A percentile compares a stretch with the other conserved stretches of the same genome.
These are phyloP conservation scores for Steromphala cineraria DNA, from an alignment of 2,888 invertebrate species.

Conservation along the genomic window DNA sequence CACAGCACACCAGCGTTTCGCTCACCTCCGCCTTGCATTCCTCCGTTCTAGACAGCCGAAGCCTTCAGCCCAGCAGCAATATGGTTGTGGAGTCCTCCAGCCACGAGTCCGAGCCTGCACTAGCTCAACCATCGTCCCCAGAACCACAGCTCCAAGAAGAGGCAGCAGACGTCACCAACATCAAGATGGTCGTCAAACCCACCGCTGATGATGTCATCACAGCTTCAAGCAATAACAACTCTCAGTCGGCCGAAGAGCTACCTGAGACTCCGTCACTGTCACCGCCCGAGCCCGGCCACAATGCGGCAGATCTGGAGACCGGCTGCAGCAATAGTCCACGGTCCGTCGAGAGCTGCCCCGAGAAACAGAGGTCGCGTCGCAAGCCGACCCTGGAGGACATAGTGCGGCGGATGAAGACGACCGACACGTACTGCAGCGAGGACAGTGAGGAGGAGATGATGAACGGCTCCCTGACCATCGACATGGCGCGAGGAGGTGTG, in stretches of 20 bases:
- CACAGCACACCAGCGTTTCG: conserved; percentile 10
- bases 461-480: conserved; percentile 35
- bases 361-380: conserved; percentile 51
- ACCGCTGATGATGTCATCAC: conserved; percentile 11
- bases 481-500: conserved; percentile 36
- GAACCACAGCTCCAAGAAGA: conserved; percentile 24
- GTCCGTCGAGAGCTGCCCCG: conserved; percentile 27
- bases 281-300: conserved; percentile 21
- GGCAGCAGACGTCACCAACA: conserved; percentile 24
- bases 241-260: not conserved
- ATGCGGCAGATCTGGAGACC: conserved; percentile 19
- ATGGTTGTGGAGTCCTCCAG: conserved; percentile 27
- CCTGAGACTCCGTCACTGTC: not conserved
- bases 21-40: not conserved
- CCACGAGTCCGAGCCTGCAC: conserved; percentile 26
- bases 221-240: not conserved
- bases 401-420: conserved; percentile 59
- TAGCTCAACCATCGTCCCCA: conserved; percentile 31
- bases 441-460: conserved; percentile 50
- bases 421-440: conserved; percentile 56
- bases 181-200: not conserved
- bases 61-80: conserved; percentile 13
- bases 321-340: conserved; percentile 37
- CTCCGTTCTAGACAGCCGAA: not conserved
- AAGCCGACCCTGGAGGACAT: conserved; percentile 69